Base-by-base conservation (phyloP, 2,797 vertebrate species). In the Halcyon chelicuti region DNA sequence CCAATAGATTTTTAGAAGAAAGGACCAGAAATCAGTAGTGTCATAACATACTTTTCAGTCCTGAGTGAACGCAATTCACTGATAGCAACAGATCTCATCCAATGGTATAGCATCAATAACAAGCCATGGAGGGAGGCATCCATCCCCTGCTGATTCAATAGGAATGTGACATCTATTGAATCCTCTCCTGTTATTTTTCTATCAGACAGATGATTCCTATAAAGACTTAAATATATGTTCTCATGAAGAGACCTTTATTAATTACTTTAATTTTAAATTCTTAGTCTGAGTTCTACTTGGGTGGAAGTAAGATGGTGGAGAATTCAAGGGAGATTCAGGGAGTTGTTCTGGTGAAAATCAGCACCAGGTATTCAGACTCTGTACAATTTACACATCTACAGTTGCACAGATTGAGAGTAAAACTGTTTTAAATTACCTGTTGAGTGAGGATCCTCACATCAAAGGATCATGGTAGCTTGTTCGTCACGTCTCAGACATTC, bases 101-200 rank as follows among this genome's bases (percentile, higher is more conserved):
- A 61, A 21, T 12, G 35, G 13, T 68, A 3, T 22, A 35, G 7
- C 0, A 0, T 75, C 25, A 10, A 1, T 68, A 62, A 19, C 35
- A 72, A n/a, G 33, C 39, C 16, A 4, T 63, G 46, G 46, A 77
- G 52, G 46, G 46, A 77, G 52, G 12, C 5, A 1, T 65, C 31
- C 29, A 2, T 75, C 8, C 1, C 14, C 10, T 79, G 15, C 28
- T 75, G 42, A 73, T 84, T 70, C 35, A 16, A 16, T 39, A 65
- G 21, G 12, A 62, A 88, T 26, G 17, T 86, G n/a, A n/a, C 4
- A 2, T 68, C 33, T 80, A 3, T 44, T 73, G 52, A 76, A 42
- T 87, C 23, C 54, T 60, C 10, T 60, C 19, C 23, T 51, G 49
- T 26, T 51, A 26, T 75, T 17, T 87, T 87, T 71, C 42, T 39